Conservation (phyloP, 2,888 invertebrate genomes). For the Dorcus hopei region DNA sequence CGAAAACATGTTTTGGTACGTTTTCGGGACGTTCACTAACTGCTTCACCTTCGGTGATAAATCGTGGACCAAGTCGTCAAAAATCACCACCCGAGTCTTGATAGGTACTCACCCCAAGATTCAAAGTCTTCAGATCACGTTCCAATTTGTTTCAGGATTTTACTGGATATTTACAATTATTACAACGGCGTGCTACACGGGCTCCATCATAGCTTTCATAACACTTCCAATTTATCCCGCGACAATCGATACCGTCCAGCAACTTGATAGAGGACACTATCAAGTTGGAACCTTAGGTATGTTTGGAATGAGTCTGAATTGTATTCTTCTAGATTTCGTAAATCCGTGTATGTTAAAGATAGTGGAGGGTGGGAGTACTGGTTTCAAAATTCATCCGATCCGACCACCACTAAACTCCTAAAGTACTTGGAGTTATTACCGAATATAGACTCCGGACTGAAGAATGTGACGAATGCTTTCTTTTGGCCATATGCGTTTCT, state of each 20-base stretch:
- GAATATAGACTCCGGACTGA: constrained; percentile 64
- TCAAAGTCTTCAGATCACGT: not conserved
- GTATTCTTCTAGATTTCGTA: not conserved
- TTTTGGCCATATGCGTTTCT: constrained; percentile 78
- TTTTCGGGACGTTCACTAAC: constrained; percentile 82
- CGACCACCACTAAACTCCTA: constrained; percentile 58
- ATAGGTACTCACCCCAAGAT: constrained; percentile 48
- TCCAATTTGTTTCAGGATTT: constrained; percentile 53
- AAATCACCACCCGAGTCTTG: constrained; percentile 66
- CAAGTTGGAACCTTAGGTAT: constrained; percentile 70
- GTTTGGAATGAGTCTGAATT: not conserved
- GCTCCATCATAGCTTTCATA: constrained; percentile 81
- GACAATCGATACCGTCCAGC: constrained; percentile 66
- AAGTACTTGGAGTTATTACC: constrained; percentile 67
- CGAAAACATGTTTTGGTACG: constrained; percentile 85
- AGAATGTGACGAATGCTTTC: constrained; percentile 70
- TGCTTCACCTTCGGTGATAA: constrained; percentile 71
- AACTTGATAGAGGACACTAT: constrained; percentile 65
- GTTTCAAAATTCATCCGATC: constrained; percentile 69
- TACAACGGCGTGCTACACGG: constrained; percentile 79
- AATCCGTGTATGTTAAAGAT: constrained; percentile 52
- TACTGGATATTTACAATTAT: constrained; percentile 87
- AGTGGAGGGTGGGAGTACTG: constrained; percentile 70
- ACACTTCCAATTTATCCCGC: constrained; percentile 74
- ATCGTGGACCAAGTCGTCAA: constrained; percentile 69